Base-by-base conservation (phyloP, 2,113 vertebrate species). In the Oreotrochilus melanogaster region DNA sequence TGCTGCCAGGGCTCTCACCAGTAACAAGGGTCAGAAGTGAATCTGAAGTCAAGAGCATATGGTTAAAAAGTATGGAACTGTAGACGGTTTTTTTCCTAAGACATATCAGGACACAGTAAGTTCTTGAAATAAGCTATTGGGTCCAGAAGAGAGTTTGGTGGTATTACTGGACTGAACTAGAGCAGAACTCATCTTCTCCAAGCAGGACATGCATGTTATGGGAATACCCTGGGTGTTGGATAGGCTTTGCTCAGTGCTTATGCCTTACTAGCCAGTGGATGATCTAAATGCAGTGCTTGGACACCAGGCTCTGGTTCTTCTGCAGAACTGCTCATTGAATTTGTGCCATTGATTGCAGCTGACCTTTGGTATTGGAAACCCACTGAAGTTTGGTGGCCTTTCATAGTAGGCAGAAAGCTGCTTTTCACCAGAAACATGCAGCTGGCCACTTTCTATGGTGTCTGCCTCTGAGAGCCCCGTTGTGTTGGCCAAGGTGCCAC, bases 181-280 rank as follows among this genome's bases (percentile, higher is more conserved):
- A 73, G 42, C 65, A 78, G 65, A 87, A 67, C 21, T 82, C 10
- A 14, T 23, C 28, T 54, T 35, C 27, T 73, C 17, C 19, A 65
- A 48, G n/a, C 1, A 5, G 42, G 67, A 51, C 9, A 2, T 64
- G 14, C 18, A 7, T 0, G 0, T 69, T 61, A 22, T 50, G 37
- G 54, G 50, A 65, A 42, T 69, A n/a, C 9, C 35, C 14, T 1
- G 1, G 48, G 65, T 35, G 27, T 15, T 62, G 70, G 78, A 89
- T 56, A 53, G 39, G 27, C 58, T 67, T 82, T 72, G 39, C 53
- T 90, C 30, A 39, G 71, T 79, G 5, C 4, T 73, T 48, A 1
- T 31, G 45, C 61, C 18, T 48, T 69, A 24, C 45, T 48, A 27
- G 43, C 4, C 31, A 60, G 66, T 2, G 2, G 25, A 18, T 64